Base-by-base conservation (phyloP, 2,113 vertebrate species). In the Brienomyrus longianalis region DNA sequence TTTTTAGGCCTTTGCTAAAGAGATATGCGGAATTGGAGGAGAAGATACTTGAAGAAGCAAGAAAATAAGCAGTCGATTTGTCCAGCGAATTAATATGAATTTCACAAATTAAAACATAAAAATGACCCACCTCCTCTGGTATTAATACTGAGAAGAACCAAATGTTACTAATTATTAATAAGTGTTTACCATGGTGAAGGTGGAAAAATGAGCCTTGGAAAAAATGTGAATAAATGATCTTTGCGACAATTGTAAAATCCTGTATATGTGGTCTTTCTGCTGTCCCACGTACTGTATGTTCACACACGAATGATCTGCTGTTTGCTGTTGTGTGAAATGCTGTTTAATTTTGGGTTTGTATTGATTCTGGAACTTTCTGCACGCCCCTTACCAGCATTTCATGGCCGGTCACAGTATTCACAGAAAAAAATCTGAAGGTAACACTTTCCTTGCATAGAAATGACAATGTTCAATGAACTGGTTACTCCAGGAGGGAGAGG, bases 21-120 rank as follows among this genome's bases (percentile, higher is more conserved):
- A 94, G 95, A 94, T 96, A 96, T 1, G 93, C 93, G 90, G 93
- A 93, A 54, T 94, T 96, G 91, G 96, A 96, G 86, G 92, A 94
- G 83, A 92, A 92, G 90, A 91, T 93, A 70, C 91, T 93, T 50
- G 59, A 95, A 91, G 88, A 89, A 83, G 66, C 90, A n/a, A 66
- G 7, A 85, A 70, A 86, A 52, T 91, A 84, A 92, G 62, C 52
- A 77, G 74, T 77, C 31, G 89, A 35, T 39, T 23, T 19, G 4
- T n/a, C 66, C 35, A 2, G 31, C 77, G 47, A 51, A 35, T 88
- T 85, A 84, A 84, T 45, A 84, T 43, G 74, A 80, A 80, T 80
- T 80, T 80, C 74, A 19, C 35, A 35, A 43, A 80, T 80, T 43
- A 80, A 80, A 80, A 19, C 5, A 27, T 80, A 6, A 80, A 35